A percentile compares a stretch with the other conserved stretches of the same genome.
These are phyloP conservation scores for Rhinatrema bivittatum DNA, from an alignment of 2,797 vertebrate genomes.

Conservation along the genomic window DNA sequence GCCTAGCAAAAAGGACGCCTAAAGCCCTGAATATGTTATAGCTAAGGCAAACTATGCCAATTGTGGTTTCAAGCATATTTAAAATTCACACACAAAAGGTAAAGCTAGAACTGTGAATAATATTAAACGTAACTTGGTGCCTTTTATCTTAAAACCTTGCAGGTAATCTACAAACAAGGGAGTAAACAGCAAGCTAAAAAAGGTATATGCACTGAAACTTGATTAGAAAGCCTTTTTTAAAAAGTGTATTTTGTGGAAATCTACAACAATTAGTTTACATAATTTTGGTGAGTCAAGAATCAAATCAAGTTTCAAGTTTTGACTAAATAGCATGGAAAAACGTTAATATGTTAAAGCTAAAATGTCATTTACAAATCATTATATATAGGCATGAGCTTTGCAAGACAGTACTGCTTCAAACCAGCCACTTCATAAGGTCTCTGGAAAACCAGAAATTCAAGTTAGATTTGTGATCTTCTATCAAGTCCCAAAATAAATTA, in stretches of 20 bases:
- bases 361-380: too few species aligned
- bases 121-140: constrained; percentile 53
- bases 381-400: too few species aligned
- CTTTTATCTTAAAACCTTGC: constrained; percentile 58
- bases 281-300: constrained; percentile 55
- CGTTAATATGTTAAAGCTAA: too few species aligned
- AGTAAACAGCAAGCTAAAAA: constrained; percentile 59
- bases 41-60: constrained; percentile 80
- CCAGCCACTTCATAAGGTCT: constrained; percentile 18
- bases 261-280: constrained; percentile 41
- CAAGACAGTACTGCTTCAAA: constrained; percentile 39
- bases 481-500: too few species aligned
- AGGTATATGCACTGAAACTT: constrained; percentile 44
- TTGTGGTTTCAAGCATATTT: constrained; percentile 49
- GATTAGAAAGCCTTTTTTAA: constrained; percentile 52
- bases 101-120: constrained; percentile 61
- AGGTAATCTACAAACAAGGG: constrained; percentile 61
- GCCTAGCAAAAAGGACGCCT: constrained; percentile 60
- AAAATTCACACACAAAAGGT: constrained; percentile 54
- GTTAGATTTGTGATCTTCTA: too few species aligned
- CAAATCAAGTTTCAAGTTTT: constrained; percentile 25
- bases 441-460: constrained; percentile 26
- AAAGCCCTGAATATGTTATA: constrained; percentile 66
- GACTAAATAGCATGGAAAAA: constrained; percentile 39
- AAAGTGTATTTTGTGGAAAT: constrained; percentile 49